A percentile compares a stretch with the other conserved stretches of the same genome.
Evolutionary conservation across 2,113 vertebrate genomes (phyloP).

Genomic region (Glaucidium brasilianum): DNA sequence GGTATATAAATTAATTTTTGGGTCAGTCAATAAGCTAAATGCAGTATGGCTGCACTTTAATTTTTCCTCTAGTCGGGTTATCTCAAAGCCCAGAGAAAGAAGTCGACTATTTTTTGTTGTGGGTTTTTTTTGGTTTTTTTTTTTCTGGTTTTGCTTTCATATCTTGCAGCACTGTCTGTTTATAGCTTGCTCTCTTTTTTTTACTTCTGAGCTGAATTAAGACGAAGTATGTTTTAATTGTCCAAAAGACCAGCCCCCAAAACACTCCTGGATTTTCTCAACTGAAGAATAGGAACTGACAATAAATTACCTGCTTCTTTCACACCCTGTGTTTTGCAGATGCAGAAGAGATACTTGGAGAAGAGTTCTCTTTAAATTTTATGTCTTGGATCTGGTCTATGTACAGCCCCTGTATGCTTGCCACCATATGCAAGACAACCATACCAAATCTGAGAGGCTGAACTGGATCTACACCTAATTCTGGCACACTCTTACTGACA

Average conservation of each 20-base stretch:
- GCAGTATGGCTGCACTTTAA: not conserved
- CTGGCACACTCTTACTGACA: not conserved
- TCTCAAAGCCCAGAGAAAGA: slow-evolving; percentile 51
- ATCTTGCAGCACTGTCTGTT: not conserved
- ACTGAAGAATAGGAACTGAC: not conserved
- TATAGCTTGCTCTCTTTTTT: not conserved
- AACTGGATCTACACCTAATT: not conserved
- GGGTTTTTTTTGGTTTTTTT: not conserved
- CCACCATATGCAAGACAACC: not conserved
- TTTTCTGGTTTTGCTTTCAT: not conserved
- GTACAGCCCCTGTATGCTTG: not conserved
- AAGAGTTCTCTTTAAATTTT: not conserved
- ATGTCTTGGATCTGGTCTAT: not conserved
- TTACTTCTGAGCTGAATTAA: not conserved
- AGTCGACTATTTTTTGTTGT: not conserved
- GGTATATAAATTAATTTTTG: slow-evolving; percentile 13
- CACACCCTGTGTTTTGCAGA: not conserved
- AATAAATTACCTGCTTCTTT: not conserved
- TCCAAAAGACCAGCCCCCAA: not conserved
- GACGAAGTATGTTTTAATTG: not conserved
- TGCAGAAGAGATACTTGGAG: not conserved
- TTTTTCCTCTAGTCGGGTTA: slow-evolving; percentile 15
- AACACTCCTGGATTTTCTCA: not conserved
- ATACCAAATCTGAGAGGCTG: not conserved
- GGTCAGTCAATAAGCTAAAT: slow-evolving; percentile 9